Base-by-base conservation (phyloP, 2,113 vertebrate species). In the Syrrhaptes paradoxus region DNA sequence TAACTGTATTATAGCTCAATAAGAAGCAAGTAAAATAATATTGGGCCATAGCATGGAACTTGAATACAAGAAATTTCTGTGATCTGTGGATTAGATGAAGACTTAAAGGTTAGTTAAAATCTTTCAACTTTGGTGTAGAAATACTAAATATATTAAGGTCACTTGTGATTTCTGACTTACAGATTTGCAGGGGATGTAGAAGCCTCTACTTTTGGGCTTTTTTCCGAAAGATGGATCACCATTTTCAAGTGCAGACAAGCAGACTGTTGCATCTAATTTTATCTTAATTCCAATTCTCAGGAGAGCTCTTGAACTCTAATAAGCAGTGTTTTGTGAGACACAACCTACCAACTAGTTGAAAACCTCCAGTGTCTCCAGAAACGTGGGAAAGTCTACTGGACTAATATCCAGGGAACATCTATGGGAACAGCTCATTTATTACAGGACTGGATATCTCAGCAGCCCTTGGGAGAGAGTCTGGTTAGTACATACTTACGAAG, bases 311-410 rank as follows among this genome's bases (percentile, higher is more conserved):
- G 38, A 29, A 14, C 89, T 55, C n/a, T 85, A 84, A 85, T 63
- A 94, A 90, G 57, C 55, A 94, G n/a, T 41, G 41, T 82, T 82
- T 82, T 61, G 84, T 87, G 87, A 87, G 67, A 26, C 62, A 74
- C 57, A 78, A 66, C 31, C 34, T 67, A 57, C 91, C 45, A 78
- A 25, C 14, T 48, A 21, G 31, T 7, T 34, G 57, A 81, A 94
- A 97, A 65, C 29, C 21, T 74, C 32, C 10, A 4, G 38, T 72
- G 70, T 65, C 48, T 85, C 73, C 57, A 74, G 83, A 84, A 92
- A 95, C 36, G 52, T 96, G 96, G 93, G 93, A 94, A 95, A 96
- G 34, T 89, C 89, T 59, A n/a, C 65, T 92, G 85, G 32, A 78
- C 28, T 82, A 34, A 36, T 2, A 46, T 89, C 31, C 89, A 82